phyloP scores from a whole-genome alignment of 37 sponge, comb jelly and placozoan genomes.

The Oopsacas minuta region DNA sequence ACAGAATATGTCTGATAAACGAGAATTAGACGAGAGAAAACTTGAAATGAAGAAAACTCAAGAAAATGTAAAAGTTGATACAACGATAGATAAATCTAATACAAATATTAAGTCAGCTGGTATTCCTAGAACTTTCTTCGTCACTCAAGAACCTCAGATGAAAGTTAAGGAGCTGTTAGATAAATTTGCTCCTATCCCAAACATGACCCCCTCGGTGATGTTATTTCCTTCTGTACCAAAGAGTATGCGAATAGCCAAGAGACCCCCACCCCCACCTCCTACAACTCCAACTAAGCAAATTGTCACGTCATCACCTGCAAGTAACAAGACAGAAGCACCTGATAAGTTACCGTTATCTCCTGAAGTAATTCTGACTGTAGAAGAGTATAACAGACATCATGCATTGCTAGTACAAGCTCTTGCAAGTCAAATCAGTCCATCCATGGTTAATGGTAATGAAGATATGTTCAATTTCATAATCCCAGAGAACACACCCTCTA shows the following conservation, averaged over 20 bases:
- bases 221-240: not conserved
- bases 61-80: not conserved
- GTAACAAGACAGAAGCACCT: not conserved
- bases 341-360: not conserved
- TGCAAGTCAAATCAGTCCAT: not conserved
- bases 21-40: not conserved
- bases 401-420: not conserved
- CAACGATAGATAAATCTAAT: not conserved
- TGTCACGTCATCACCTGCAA: not conserved
- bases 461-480: not conserved
- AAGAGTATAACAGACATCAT: constrained; percentile 4
- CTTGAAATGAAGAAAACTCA: not conserved
- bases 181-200: not conserved
- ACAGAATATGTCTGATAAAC: not conserved
- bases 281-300: not conserved
- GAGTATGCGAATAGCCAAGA: not conserved
- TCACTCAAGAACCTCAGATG: not conserved
- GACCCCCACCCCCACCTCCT: not conserved
- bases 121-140: not conserved
- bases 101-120: not conserved
- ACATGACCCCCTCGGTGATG: not conserved
- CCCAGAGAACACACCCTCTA: not conserved
- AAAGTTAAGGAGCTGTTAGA: not conserved
- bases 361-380: not conserved
- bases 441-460: not conserved